These are phyloP conservation scores for Dendrocopos noguchii DNA, from an alignment of 2,113 vertebrate species.

Conservation along the genomic window DNA sequence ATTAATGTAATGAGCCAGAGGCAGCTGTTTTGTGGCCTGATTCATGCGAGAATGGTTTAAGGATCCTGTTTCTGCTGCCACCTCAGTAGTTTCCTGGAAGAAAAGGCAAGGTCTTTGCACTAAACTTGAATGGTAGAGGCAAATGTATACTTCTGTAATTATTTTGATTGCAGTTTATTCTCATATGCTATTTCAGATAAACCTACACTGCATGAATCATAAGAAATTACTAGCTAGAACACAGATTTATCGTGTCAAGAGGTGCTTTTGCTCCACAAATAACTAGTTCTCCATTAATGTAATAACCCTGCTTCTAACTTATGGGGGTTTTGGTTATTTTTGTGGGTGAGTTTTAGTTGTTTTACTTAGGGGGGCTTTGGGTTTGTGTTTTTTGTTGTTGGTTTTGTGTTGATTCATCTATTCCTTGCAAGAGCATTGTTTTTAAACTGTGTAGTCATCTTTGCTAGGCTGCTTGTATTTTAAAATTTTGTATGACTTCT, in stretches of 20 bases:
- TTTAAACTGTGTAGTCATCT: neutral
- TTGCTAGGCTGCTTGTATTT: neutral
- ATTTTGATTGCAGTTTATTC: constrained; percentile 2
- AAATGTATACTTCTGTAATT: neutral
- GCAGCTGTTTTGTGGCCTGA: neutral
- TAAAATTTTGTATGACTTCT: neutral
- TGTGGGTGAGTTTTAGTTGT: too few species aligned
- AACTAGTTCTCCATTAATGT: neutral
- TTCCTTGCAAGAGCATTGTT: neutral
- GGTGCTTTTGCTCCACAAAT: constrained; percentile 4
- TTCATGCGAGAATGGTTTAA: neutral
- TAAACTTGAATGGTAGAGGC: neutral
- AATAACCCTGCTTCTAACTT: neutral
- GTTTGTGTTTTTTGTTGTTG: neutral
- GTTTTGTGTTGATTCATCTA: neutral
- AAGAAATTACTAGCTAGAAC: constrained; percentile 5
- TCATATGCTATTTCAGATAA: constrained; percentile 16
- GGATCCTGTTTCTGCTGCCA: neutral
- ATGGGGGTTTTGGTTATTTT: too few species aligned
- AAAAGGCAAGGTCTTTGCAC: neutral
- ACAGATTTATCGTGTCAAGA: constrained; percentile 2
- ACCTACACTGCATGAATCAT: neutral
- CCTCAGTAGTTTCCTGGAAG: neutral
- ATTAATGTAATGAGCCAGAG: neutral
- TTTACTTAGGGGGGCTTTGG: too few species aligned